phyloP scores from a whole-genome alignment of 2,113 vertebrate genomes.

The Dromiciops gliroides region DNA sequence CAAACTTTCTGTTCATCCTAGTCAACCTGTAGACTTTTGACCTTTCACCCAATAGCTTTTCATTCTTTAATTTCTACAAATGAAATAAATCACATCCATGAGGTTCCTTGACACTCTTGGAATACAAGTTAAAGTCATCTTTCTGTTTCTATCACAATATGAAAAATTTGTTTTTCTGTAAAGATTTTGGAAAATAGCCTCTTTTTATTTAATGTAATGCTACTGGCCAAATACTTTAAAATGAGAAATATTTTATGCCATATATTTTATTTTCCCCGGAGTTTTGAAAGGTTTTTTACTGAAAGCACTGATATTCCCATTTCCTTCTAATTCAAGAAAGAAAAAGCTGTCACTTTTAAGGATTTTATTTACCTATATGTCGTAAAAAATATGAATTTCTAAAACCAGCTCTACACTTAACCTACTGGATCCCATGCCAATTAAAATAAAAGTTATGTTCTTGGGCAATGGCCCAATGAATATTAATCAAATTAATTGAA shows the following conservation, averaged over 20 bases:
- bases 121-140: conserved; percentile 34
- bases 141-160: conserved; percentile 38
- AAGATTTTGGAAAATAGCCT: conserved; percentile 36
- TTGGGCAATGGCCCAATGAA: neutral
- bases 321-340: neutral
- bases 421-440: neutral
- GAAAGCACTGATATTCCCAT: conserved; percentile 34
- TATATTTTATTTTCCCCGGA: conserved; percentile 49
- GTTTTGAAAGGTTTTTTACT: conserved; percentile 46
- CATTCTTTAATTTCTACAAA: conserved; percentile 8
- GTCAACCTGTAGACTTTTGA: neutral
- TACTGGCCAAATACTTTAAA: conserved; percentile 42
- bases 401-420: neutral
- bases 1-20: neutral
- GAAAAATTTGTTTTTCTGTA: conserved; percentile 52
- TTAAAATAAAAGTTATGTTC: neutral
- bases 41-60: neutral
- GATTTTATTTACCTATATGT: neutral
- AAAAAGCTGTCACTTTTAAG: neutral
- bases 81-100: conserved; percentile 14
- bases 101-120: neutral
- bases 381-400: neutral
- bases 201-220: conserved; percentile 50
- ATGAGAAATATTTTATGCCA: conserved; percentile 30
- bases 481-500: neutral